Evolutionary conservation across 2,888 invertebrate genomes (phyloP), one percentile per base, ranked within the genome.

Genomic region (Stomorhina lunata): DNA sequence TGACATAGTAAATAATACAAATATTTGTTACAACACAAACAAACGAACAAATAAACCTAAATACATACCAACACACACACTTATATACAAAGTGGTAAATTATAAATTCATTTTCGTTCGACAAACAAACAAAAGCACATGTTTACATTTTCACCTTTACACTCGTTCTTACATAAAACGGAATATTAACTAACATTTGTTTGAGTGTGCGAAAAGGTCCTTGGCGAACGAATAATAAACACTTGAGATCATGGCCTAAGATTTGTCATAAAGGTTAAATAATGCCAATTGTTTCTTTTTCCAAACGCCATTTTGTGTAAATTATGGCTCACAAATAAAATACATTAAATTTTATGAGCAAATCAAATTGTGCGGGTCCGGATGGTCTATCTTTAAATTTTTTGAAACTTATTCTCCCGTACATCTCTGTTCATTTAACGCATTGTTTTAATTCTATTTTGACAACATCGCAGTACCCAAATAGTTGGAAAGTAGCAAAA

Each of bases 321-420:
- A 55, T 45, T 59, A 72, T 61, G 50, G 50, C 25, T 53, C 29
- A 53, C 61, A 65, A n/a, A n/a, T 59, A 43, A 73, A 80, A 68
- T 25, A 25, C 37, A 73, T 73, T 53, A 80, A 45, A 72, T 61
- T 68, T 55, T 61, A 72, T 29, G n/a, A 50, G 43, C 17, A 9
- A 17, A 50, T 22, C 48, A 65, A 12, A 55, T 66, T 53, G 50
- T 17, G 10, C 27, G 22, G 37, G 17, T 27, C 45, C 22, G 15
- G 40, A 10, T 34, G 25, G 4, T 10, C 15, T 48, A 37, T 4
- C n/a, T n/a, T n/a, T n/a, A 1, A 53, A 17, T n/a, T 7, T 2
- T n/a, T 0, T 12, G 1, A 9, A 57, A 29, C 4, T 0, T 6
- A 37, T 5, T 2, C 12, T 34, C 34, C 57, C 20, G n/a, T 12